phyloP scores from a whole-genome alignment of 2,888 invertebrate genomes.

The Cremastinae sp. region DNA sequence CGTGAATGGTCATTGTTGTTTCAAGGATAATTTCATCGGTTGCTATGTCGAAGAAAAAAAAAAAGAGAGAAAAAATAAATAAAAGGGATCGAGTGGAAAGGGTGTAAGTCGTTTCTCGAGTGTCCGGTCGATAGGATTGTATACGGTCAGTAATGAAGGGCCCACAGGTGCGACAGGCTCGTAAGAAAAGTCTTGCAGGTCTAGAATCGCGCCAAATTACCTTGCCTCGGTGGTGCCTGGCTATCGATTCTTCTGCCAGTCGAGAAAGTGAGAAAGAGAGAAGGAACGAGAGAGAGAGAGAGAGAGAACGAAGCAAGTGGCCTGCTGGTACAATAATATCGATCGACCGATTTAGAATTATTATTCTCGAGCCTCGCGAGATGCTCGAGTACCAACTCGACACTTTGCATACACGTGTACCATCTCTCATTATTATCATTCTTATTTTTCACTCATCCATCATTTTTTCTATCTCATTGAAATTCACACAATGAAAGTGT shows the following conservation, averaged over 20 bases:
- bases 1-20: not conserved
- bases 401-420: slow-evolving; percentile 19
- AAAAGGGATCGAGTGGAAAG: not conserved
- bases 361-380: slow-evolving; percentile 39
- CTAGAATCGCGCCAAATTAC: slow-evolving; percentile 49
- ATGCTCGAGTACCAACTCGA: slow-evolving; percentile 23
- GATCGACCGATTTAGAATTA: slow-evolving; percentile 58
- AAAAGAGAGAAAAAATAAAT: not conserved
- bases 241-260: slow-evolving; percentile 55
- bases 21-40: slow-evolving; percentile 15
- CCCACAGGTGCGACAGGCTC: slow-evolving; percentile 47
- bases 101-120: slow-evolving; percentile 34
- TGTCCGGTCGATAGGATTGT: slow-evolving; percentile 43
- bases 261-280: slow-evolving; percentile 28
- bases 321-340: slow-evolving; percentile 51
- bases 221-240: slow-evolving; percentile 45
- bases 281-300: not conserved
- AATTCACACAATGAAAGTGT: not conserved
- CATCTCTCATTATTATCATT: not conserved
- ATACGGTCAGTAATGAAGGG: slow-evolving; percentile 54
- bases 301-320: slow-evolving; percentile 22
- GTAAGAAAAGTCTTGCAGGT: slow-evolving; percentile 46
- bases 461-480: slow-evolving; percentile 7
- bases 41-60: not conserved
- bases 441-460: not conserved